phyloP scores from a whole-genome alignment of 2,113 vertebrate genomes.

The Notothenia coriiceps region DNA sequence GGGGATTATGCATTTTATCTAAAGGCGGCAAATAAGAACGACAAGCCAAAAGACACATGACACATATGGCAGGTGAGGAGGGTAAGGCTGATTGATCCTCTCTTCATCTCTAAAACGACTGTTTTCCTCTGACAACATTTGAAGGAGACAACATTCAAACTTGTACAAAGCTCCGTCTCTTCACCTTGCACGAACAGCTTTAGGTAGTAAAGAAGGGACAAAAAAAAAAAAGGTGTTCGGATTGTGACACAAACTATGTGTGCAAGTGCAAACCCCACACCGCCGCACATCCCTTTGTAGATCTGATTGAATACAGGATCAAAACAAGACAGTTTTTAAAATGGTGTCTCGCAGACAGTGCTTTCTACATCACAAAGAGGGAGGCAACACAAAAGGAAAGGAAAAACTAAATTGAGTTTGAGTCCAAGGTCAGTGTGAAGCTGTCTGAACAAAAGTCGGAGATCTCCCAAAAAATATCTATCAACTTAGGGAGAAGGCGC shows the following conservation, averaged over 20 bases:
- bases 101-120: constrained; percentile 71
- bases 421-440: constrained; percentile 82
- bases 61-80: constrained; percentile 69
- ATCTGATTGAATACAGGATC: constrained; percentile 75
- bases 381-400: constrained; percentile 55
- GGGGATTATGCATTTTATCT: constrained; percentile 78
- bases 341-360: constrained; percentile 61
- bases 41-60: constrained; percentile 74
- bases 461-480: constrained; percentile 79
- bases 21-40: constrained; percentile 66
- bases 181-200: constrained; percentile 74
- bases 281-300: constrained; percentile 64
- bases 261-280: constrained; percentile 34
- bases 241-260: constrained; percentile 58
- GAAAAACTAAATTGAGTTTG: constrained; percentile 75
- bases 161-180: constrained; percentile 66
- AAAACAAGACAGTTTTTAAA: constrained; percentile 67
- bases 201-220: constrained; percentile 48
- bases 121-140: constrained; percentile 61
- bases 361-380: constrained; percentile 70
- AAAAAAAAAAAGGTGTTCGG: constrained; percentile 44
- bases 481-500: constrained; percentile 82
- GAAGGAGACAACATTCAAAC: constrained; percentile 63
- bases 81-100: constrained; percentile 81
- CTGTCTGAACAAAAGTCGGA: constrained; percentile 80